A percentile compares a stretch with the other conserved stretches of the same genome.
These are phyloP conservation scores for Hormaphis cornu DNA, from an alignment of 1,140 invertebrate genomes.

Conservation along the genomic window DNA sequence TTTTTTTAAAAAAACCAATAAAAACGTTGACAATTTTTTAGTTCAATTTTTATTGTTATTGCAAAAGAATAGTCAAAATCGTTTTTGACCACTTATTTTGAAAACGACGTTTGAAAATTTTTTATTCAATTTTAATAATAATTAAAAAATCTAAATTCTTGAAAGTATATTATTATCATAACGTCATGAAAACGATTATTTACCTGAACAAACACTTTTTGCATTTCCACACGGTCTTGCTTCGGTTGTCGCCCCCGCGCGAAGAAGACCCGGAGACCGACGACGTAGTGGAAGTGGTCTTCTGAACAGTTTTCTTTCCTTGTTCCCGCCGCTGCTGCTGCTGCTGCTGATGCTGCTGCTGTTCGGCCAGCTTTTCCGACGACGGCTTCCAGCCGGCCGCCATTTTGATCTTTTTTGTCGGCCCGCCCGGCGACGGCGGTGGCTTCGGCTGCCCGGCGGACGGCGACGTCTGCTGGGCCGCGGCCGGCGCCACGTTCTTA, in stretches of 20 bases:
- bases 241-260: conserved; percentile 40
- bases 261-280: conserved; percentile 33
- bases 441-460: neutral
- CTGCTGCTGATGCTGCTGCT: conserved; percentile 40
- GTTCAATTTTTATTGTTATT: no score
- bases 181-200: conserved; percentile 37
- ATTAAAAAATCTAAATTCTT: no score
- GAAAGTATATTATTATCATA: no score
- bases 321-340: conserved; percentile 17
- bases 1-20: no score
- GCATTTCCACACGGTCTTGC: conserved; percentile 62
- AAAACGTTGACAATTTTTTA: no score
- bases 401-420: neutral
- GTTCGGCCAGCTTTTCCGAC: conserved; percentile 4
- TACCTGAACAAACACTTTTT: conserved; percentile 75
- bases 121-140: no score
- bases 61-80: no score
- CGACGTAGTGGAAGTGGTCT: neutral
- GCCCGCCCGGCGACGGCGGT: neutral
- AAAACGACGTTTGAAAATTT: no score
- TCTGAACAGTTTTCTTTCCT: neutral
- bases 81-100: no score
- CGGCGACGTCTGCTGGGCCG: neutral
- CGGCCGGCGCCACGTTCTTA: neutral
- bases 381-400: conserved; percentile 33